Evolutionary conservation across 2,888 invertebrate genomes (phyloP).

Genomic region (Autographa gamma): DNA sequence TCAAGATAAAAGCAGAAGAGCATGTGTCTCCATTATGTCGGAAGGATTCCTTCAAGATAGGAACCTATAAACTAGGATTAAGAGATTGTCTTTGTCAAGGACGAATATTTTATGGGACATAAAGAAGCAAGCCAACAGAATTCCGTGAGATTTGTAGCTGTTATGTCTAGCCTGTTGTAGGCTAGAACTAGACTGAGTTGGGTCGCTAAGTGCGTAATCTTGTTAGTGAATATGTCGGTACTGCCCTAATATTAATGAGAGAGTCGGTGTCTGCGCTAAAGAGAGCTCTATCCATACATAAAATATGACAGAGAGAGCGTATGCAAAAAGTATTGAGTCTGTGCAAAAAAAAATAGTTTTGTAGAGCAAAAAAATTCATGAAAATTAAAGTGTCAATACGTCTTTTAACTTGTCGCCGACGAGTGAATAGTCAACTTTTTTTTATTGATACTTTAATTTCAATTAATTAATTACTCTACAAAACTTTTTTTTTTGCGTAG

Average conservation of each 20-base stretch:
- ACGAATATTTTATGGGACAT: conserved; percentile 33
- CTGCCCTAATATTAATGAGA: background rate
- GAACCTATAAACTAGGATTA: conserved; percentile 42
- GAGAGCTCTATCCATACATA: conserved; percentile 1
- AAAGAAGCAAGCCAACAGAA: conserved; percentile 17
- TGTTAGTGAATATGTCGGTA: background rate
- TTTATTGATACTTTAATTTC: too few relatives aligned
- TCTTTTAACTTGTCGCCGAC: too few relatives aligned
- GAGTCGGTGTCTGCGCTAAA: background rate
- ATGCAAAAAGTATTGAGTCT: too few relatives aligned
- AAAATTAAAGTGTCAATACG: too few relatives aligned
- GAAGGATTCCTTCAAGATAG: conserved; percentile 33
- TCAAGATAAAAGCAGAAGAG: conserved; percentile 30
- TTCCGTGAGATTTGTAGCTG: conserved; percentile 21
- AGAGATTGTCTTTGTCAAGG: conserved; percentile 42
- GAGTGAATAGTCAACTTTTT: too few relatives aligned
- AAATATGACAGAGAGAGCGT: too few relatives aligned
- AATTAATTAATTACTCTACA: too few relatives aligned
- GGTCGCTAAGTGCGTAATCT: background rate
- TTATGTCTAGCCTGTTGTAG: conserved; percentile 14
- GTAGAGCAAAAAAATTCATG: too few relatives aligned
- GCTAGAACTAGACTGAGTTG: background rate
- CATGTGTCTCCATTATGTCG: conserved; percentile 41
- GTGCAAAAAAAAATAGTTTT: too few relatives aligned
- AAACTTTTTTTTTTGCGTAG: too few relatives aligned